Evolutionary conservation across 2,888 invertebrate genomes (phyloP).

Genomic region (Apodemia hepburni): DNA sequence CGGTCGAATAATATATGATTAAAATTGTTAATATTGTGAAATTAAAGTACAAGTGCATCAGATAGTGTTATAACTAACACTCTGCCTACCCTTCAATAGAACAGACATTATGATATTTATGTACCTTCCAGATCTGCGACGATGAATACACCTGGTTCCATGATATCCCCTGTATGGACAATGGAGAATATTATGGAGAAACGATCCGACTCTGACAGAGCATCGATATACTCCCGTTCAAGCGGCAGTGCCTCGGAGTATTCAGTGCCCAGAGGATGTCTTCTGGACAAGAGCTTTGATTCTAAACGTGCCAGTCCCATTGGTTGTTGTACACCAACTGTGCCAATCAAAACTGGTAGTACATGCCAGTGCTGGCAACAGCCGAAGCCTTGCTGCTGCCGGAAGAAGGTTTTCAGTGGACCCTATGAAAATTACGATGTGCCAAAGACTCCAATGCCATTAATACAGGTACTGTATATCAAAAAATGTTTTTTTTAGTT

Average conservation of each 20-base stretch:
- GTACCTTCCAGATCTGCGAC: constrained; percentile 78
- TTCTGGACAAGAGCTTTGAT: constrained; percentile 73
- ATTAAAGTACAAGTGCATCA: too few relatives aligned
- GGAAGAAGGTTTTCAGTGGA: constrained; percentile 70
- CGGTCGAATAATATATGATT: too few relatives aligned
- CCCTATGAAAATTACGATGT: constrained; percentile 91
- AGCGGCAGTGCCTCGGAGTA: constrained; percentile 84
- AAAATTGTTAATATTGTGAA: too few relatives aligned
- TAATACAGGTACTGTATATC: constrained; percentile 59
- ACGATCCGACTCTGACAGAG: constrained; percentile 78
- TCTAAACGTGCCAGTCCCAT: constrained; percentile 64
- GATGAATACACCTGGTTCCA: constrained; percentile 70
- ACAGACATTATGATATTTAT: neutral
- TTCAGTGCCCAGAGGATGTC: constrained; percentile 76
- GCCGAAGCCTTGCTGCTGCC: constrained; percentile 55
- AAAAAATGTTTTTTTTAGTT: too few relatives aligned
- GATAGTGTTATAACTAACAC: too few relatives aligned
- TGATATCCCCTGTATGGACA: constrained; percentile 80
- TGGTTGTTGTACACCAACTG: constrained; percentile 76
- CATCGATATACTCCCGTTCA: constrained; percentile 83
- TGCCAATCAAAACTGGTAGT: constrained; percentile 74
- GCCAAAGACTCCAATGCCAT: constrained; percentile 83
- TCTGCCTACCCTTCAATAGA: neutral
- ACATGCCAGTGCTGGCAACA: constrained; percentile 66
- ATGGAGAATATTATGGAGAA: constrained; percentile 76